Evolutionary conservation across 2,113 vertebrate genomes (phyloP).

Genomic region (Peromyscus leucopus): DNA sequence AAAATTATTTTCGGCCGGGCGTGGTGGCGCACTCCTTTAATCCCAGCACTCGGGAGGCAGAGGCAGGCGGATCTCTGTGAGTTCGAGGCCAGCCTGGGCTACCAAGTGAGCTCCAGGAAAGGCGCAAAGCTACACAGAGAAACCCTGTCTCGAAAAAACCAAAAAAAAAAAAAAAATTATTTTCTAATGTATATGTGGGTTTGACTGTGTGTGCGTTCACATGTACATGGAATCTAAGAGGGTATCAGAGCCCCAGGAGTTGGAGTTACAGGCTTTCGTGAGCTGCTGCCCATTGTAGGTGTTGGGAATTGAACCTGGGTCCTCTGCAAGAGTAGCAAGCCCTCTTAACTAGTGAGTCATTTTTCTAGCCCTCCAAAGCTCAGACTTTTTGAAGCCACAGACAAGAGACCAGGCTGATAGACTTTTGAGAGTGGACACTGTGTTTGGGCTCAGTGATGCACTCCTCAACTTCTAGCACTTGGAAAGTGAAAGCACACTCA

Average conservation of each 20-base stretch:
- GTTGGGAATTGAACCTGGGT: not conserved
- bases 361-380: not conserved
- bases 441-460: not conserved
- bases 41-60: too few relatives aligned
- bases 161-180: not conserved
- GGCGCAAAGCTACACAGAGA: too few relatives aligned
- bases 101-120: too few relatives aligned
- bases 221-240: not conserved
- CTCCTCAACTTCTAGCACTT: not conserved
- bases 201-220: not conserved
- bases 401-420: not conserved
- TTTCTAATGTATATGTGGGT: not conserved
- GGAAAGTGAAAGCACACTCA: not conserved
- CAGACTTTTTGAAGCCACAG: not conserved
- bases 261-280: not conserved
- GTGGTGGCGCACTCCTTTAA: too few relatives aligned
- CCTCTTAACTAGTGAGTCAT: not conserved
- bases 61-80: too few relatives aligned
- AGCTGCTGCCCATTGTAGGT: not conserved
- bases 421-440: conserved; percentile 45
- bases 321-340: not conserved
- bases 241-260: not conserved
- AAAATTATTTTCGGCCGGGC: not conserved
- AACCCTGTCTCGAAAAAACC: too few relatives aligned
- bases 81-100: too few relatives aligned